These are phyloP conservation scores for Helarctos malayanus DNA, from an alignment of 2,797 vertebrate species.

Conservation along the genomic window DNA sequence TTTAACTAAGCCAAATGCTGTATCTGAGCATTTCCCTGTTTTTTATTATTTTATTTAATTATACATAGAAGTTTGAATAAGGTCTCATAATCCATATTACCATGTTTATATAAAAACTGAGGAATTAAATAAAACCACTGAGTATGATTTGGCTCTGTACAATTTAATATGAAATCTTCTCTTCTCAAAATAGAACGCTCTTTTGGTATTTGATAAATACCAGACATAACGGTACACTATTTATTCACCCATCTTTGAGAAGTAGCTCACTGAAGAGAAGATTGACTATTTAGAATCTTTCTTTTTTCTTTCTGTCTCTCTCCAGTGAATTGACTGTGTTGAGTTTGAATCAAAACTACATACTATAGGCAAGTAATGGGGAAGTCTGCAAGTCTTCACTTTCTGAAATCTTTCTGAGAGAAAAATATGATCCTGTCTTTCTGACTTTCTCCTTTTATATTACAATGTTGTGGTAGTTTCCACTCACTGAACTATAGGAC, in stretches of 20 bases:
- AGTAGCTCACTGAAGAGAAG: not conserved
- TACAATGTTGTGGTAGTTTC: not conserved
- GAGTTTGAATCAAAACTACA: slow-evolving; percentile 1
- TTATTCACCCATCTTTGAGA: slow-evolving; percentile 42
- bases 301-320: not conserved
- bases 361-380: not conserved
- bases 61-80: slow-evolving; percentile 35
- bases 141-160: slow-evolving; percentile 14
- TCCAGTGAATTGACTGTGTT: slow-evolving; percentile 7
- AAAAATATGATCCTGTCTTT: not conserved
- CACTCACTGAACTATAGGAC: not conserved
- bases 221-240: not conserved
- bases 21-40: not conserved
- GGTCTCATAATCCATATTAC: not conserved
- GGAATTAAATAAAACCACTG: slow-evolving; percentile 1
- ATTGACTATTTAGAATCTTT: not conserved
- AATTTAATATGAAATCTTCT: slow-evolving; percentile 40
- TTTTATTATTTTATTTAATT: slow-evolving; percentile 45
- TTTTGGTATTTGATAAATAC: slow-evolving; percentile 27
- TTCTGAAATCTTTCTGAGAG: slow-evolving; percentile 4
- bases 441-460: not conserved
- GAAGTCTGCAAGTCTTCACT: slow-evolving; percentile 36
- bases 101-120: slow-evolving; percentile 35
- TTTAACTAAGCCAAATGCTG: not conserved
- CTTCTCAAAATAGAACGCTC: slow-evolving; percentile 7